Evolutionary conservation across 2,888 invertebrate species (phyloP), one percentile per base, ranked within the genome.

Genomic region (Ecdyonurus torrentis): DNA sequence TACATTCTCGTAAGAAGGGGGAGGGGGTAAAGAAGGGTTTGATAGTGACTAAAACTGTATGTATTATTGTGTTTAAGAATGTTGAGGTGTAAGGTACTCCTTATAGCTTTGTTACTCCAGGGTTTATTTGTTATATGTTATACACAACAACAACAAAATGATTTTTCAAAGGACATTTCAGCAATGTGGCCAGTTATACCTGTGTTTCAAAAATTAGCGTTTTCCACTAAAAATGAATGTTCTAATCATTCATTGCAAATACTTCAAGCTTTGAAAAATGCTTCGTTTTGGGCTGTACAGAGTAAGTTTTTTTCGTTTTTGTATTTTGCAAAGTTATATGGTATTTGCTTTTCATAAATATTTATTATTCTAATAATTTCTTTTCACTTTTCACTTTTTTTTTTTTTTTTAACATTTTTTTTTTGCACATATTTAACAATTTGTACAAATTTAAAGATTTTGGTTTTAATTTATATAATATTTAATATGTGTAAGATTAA

Each of bases 241-340:
- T 10, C 19, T 7, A 55, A 55, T n/a, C 55, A 55, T 22, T 10
- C 55, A n/a, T 20, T 5, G 55, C 3, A 7, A 5, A 5, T 55
- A 7, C 20, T 55, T 7, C 55, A 55, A 55, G 22, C 19, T 55
- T n/a, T 55, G 5, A 55, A 22, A 18, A 55, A 55, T 55, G 55
- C 55, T 7, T 10, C 55, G 7, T 55, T 55, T n/a, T 55, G 55
- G 55, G 55, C 55, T 55, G 55, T 55, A n/a, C 55, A 55, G n/a
- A 55, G 55, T 55, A 22, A 55, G 55, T 20, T 55, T 55, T 55
- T n/a, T 5, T 20, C 20, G 22, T 55, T 50, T 50, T 10, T 10
- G 7, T n/a, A n/a, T 10, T 50, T 50, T 50, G 18, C 50, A 50
- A 50, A 18, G 50, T 50, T 50, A 50, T 10, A 7, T 50, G n/a